Conservation (phyloP, 2,888 invertebrate species). For the Cetonia aurata region DNA sequence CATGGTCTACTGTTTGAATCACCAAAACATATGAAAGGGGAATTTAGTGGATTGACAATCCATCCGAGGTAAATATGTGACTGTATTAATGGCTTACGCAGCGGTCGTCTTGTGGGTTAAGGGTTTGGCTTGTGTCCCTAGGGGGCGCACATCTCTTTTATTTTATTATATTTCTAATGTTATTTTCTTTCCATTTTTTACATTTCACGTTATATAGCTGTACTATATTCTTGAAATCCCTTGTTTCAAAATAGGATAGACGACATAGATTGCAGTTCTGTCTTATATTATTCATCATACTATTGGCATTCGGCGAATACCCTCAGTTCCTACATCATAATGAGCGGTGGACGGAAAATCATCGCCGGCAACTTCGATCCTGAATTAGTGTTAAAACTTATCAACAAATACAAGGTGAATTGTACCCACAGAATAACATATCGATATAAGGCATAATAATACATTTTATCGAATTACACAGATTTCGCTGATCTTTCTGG, state of each 20-base stretch:
- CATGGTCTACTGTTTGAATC: no score
- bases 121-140: no score
- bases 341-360: constrained; percentile 28
- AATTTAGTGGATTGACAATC: no score
- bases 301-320: constrained; percentile 39
- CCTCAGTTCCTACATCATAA: constrained; percentile 25
- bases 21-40: no score
- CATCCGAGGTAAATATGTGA: no score
- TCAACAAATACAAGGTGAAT: constrained; percentile 57
- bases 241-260: constrained; percentile 12
- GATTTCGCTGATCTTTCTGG: constrained; percentile 47
- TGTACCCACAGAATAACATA: background rate
- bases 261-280: constrained; percentile 22
- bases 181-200: background rate
- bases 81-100: no score
- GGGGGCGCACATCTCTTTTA: no score
- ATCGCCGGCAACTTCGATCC: constrained; percentile 25
- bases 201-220: no score
- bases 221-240: background rate
- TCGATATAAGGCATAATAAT: constrained; percentile 39
- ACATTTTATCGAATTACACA: constrained; percentile 39
- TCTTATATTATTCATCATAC: constrained; percentile 39
- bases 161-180: no score
- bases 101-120: no score
- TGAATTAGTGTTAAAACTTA: constrained; percentile 24